Evolutionary conservation across 1,140 invertebrate genomes (phyloP), one percentile per base, ranked within the genome.

Genomic region (Aphelinus certus): DNA sequence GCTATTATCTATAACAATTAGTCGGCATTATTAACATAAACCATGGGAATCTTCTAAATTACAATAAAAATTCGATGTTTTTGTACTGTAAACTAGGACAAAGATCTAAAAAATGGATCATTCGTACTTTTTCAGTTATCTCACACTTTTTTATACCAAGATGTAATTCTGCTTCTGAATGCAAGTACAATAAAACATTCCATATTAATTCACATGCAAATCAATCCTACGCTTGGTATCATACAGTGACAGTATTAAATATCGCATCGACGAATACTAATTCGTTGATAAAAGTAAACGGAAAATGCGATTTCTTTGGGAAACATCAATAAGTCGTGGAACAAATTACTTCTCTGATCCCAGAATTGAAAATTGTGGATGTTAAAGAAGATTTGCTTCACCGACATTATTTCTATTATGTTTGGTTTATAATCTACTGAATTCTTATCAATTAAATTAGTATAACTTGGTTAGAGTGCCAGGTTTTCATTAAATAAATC

Each of bases 271-370:
- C 26, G 26, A 26, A 26, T 26, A 26, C 7, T 9, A 64, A 48
- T 43, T 64, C 43, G 2, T 47, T 47, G 4, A 55, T 71, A 1
- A 57, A 56, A 56, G 46, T 3, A 48, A 64, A 64, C 3, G 1
- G 53, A n/a, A 49, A 43, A 62, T 10, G 10, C 9, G 49, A 47
- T 63, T 71, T 71, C 69, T 71, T 71, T 62, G 49, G 60, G 26
- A 62, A 53, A 61, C 10, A n/a, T 51, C 26, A 26, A 26, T 51
- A 61, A 71, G 4, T 62, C 3, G 66, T 45, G 7, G n/a, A 43
- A 5, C 42, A 61, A 53, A 60, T 47, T 5, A 70, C 5, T 51
- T 60, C 3, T 49, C n/a, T 53, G 9, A 42, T 71, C 4, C 1
- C 46, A n/a, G 48, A 60, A 7, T 42, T 60, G 5, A 60, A 6